phyloP scores from a whole-genome alignment of 2,888 invertebrate genomes.

The Pheosia tremula region DNA sequence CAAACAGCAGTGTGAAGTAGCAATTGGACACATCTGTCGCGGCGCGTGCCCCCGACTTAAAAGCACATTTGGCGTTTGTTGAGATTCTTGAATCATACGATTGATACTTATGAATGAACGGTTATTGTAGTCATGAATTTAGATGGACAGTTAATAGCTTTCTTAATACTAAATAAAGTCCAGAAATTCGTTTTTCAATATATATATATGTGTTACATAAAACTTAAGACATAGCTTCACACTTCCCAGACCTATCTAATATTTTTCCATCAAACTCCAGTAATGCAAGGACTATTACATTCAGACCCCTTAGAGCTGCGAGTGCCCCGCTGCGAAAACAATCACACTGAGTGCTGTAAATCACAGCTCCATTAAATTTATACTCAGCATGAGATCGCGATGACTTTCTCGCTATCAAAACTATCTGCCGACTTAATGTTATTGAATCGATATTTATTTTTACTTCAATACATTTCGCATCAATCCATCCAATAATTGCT shows the following conservation, averaged over 20 bases:
- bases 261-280: conserved; percentile 32
- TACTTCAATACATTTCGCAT: background rate
- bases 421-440: background rate
- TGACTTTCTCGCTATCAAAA: background rate
- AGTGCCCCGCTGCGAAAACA: conserved; percentile 26
- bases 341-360: conserved; percentile 30
- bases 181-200: no score
- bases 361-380: conserved; percentile 37
- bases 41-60: background rate
- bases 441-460: background rate
- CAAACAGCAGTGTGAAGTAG: conserved; percentile 10
- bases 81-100: background rate
- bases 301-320: conserved; percentile 13
- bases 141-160: no score
- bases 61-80: background rate
- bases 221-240: no score
- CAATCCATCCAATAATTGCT: no score
- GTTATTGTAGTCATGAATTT: no score
- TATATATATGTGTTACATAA: no score
- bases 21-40: conserved; percentile 28
- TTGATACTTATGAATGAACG: background rate
- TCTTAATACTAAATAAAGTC: no score
- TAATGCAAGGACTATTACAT: conserved; percentile 23
- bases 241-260: conserved; percentile 8
- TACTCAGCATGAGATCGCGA: conserved; percentile 16